phyloP scores from a whole-genome alignment of 2,797 vertebrate genomes.

The Gymnothorax reevesii region DNA sequence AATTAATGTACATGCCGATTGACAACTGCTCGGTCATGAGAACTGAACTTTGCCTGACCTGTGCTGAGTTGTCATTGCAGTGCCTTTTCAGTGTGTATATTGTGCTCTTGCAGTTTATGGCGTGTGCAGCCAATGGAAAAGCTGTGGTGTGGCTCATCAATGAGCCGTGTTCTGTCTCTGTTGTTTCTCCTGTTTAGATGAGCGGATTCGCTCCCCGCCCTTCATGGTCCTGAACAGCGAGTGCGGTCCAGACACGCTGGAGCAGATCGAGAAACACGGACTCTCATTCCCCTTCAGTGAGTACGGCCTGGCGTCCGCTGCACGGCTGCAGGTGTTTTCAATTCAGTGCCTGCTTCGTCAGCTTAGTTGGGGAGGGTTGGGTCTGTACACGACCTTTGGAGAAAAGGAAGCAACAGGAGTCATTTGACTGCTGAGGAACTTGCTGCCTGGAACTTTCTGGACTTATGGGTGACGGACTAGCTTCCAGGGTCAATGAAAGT shows the following conservation, averaged over 20 bases:
- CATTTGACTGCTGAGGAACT: slow-evolving; percentile 7
- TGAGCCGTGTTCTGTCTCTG: background rate
- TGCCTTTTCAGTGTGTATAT: background rate
- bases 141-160: background rate
- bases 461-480: background rate
- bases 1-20: no score
- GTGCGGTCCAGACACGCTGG: slow-evolving; percentile 85
- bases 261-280: slow-evolving; percentile 88
- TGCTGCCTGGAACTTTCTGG: slow-evolving; percentile 3
- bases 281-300: slow-evolving; percentile 96
- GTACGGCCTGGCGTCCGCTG: slow-evolving; percentile 53
- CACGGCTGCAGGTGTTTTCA: background rate
- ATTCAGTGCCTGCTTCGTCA: background rate
- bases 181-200: slow-evolving; percentile 64
- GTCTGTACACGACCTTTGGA: background rate
- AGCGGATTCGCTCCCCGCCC: slow-evolving; percentile 90
- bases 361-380: background rate
- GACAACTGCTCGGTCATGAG: no score
- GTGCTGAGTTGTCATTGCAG: no score
- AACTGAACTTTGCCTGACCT: no score
- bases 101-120: background rate
- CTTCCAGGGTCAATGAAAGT: background rate
- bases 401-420: background rate
- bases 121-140: background rate
- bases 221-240: slow-evolving; percentile 97